These are phyloP conservation scores for Eurosta solidaginis DNA, from an alignment of 1,140 invertebrate genomes.

Conservation along the genomic window DNA sequence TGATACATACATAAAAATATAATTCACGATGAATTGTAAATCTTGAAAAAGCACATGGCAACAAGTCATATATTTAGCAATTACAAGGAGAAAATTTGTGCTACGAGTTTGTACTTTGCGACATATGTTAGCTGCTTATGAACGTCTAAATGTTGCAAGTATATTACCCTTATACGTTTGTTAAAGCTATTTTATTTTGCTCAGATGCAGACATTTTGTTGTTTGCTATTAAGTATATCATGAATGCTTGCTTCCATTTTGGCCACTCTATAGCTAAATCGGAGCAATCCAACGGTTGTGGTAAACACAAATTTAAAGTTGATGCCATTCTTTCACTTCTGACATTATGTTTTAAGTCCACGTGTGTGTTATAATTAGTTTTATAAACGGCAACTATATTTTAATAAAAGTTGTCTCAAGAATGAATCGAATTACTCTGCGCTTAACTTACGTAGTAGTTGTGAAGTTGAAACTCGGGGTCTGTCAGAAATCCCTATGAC, in stretches of 20 bases:
- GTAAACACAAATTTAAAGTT: background rate
- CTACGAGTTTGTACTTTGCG: too few species aligned
- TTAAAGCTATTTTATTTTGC: background rate
- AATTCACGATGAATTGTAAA: too few species aligned
- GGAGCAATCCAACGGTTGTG: slow-evolving; percentile 16
- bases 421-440: background rate
- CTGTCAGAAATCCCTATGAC: background rate
- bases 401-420: background rate
- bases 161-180: too few species aligned
- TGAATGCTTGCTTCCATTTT: slow-evolving; percentile 8
- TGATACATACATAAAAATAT: too few species aligned
- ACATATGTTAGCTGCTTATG: too few species aligned
- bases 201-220: slow-evolving; percentile 10
- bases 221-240: slow-evolving; percentile 21
- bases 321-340: background rate
- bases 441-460: background rate
- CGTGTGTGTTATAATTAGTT: too few species aligned
- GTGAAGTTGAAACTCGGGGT: background rate
- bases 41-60: too few species aligned
- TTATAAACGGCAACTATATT: too few species aligned
- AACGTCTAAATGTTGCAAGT: too few species aligned
- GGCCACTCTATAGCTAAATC: slow-evolving; percentile 17
- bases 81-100: too few species aligned
- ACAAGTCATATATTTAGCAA: too few species aligned
- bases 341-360: background rate